A percentile compares a stretch with the other conserved stretches of the same genome.
These are phyloP conservation scores for Zeugodacus cucurbitae DNA, from an alignment of 1,140 invertebrate species.

Conservation along the genomic window DNA sequence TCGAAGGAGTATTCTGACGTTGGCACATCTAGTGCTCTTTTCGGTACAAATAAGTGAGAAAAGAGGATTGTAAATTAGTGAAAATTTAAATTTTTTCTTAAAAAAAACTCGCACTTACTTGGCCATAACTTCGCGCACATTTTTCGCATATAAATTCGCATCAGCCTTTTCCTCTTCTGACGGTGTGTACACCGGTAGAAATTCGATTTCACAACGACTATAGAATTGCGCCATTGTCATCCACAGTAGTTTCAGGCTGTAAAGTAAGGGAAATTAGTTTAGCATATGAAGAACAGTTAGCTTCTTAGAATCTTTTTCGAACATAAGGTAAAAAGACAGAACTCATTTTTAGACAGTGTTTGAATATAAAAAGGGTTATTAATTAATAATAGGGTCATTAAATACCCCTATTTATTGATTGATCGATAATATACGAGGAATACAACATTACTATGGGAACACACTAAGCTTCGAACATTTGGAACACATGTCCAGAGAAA, in stretches of 20 bases:
- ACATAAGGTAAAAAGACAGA: no score
- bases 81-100: not conserved
- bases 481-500: no score
- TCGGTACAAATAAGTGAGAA: slow-evolving; percentile 23
- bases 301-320: no score
- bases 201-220: slow-evolving; percentile 93
- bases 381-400: no score
- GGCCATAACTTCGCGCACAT: slow-evolving; percentile 91
- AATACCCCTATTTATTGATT: no score
- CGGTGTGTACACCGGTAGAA: slow-evolving; percentile 91
- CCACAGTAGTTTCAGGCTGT: slow-evolving; percentile 79
- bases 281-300: not conserved
- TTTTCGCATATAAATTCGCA: slow-evolving; percentile 90
- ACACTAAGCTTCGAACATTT: no score
- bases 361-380: no score
- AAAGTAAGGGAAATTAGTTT: slow-evolving; percentile 69
- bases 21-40: slow-evolving; percentile 82
- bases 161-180: slow-evolving; percentile 87
- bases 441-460: no score
- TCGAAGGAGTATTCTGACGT: slow-evolving; percentile 93
- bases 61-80: not conserved
- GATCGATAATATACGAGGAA: no score
- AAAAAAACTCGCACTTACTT: slow-evolving; percentile 73
- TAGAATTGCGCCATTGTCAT: slow-evolving; percentile 90
- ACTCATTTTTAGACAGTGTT: no score